Evolutionary conservation across 2,113 vertebrate genomes (phyloP).

Genomic region (Beaufortia kweichowensis): DNA sequence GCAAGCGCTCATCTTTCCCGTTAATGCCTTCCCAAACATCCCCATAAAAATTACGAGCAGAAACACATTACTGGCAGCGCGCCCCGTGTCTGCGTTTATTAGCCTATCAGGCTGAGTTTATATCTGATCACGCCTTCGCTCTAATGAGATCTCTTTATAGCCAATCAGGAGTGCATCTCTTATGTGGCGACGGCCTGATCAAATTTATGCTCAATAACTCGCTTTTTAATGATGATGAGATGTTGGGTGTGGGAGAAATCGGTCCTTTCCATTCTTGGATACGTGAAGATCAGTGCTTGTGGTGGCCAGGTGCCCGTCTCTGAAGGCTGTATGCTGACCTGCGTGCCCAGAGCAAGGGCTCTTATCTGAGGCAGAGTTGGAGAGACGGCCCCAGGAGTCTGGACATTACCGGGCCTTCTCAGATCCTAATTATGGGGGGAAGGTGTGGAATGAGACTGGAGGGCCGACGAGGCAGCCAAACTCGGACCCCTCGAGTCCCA

Average conservation of each 20-base stretch:
- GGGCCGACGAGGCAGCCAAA: conserved; percentile 21
- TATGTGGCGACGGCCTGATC: conserved; percentile 31
- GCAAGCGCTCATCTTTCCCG: conserved; percentile 26
- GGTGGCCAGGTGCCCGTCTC: conserved; percentile 12
- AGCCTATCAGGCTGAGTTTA: conserved; percentile 42
- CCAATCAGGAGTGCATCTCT: conserved; percentile 35
- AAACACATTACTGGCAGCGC: conserved; percentile 36
- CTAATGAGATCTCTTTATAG: conserved; percentile 46
- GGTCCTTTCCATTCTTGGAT: conserved; percentile 1
- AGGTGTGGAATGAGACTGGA: conserved; percentile 40
- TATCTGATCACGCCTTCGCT: conserved; percentile 20
- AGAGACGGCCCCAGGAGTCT: conserved; percentile 26
- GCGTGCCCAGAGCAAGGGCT: conserved; percentile 19
- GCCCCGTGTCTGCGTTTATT: conserved; percentile 22
- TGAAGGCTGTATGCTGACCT: conserved; percentile 5
- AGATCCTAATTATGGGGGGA: conserved; percentile 47
- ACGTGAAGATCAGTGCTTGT: background rate
- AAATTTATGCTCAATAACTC: conserved; percentile 38
- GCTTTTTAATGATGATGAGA: conserved; percentile 39
- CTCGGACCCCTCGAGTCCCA: conserved; percentile 29
- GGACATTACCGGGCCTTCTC: conserved; percentile 43
- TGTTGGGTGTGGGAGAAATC: conserved; percentile 15
- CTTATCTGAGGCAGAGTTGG: conserved; percentile 23
- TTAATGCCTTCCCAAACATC: conserved; percentile 36
- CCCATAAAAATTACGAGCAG: conserved; percentile 45